Percentiles rank a stretch among this genome's conserved stretches.
Conservation (phyloP, 2,888 invertebrate species). For the Chrysodeixis includens region DNA sequence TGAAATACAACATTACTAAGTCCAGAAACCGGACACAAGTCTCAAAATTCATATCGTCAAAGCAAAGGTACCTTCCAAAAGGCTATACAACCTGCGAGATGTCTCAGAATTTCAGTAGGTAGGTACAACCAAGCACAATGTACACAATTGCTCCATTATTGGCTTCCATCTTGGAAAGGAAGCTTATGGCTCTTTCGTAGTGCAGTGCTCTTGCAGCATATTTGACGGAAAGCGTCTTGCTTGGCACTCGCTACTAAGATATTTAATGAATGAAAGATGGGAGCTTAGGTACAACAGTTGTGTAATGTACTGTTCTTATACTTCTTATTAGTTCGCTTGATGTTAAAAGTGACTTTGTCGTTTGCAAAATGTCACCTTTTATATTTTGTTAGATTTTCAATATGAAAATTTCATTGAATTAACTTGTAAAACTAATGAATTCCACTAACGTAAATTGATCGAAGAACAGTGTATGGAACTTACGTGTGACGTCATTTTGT, state of each 20-base stretch:
- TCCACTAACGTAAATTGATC: too few relatives aligned
- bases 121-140: not conserved
- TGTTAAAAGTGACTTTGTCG: not conserved
- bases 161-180: not conserved
- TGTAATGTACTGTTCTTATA: not conserved
- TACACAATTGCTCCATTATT: constrained; percentile 4
- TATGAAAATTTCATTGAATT: too few relatives aligned
- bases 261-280: not conserved
- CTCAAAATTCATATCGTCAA: too few relatives aligned
- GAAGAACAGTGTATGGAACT: too few relatives aligned
- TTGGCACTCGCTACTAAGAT: not conserved
- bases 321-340: not conserved
- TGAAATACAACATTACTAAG: too few relatives aligned
- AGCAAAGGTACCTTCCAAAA: too few relatives aligned
- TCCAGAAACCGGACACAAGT: too few relatives aligned
- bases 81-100: not conserved
- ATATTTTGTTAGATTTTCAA: too few relatives aligned
- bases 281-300: not conserved
- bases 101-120: not conserved
- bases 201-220: not conserved
- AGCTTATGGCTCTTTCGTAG: constrained; percentile 1
- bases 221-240: not conserved
- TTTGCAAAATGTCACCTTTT: too few relatives aligned
- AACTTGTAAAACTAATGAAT: too few relatives aligned
- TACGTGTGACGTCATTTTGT: too few relatives aligned